Percentiles rank a stretch among this genome's conserved stretches.
Evolutionary conservation across 2,113 vertebrate genomes (phyloP).

Genomic region (Microcebus lehilahytsara): DNA sequence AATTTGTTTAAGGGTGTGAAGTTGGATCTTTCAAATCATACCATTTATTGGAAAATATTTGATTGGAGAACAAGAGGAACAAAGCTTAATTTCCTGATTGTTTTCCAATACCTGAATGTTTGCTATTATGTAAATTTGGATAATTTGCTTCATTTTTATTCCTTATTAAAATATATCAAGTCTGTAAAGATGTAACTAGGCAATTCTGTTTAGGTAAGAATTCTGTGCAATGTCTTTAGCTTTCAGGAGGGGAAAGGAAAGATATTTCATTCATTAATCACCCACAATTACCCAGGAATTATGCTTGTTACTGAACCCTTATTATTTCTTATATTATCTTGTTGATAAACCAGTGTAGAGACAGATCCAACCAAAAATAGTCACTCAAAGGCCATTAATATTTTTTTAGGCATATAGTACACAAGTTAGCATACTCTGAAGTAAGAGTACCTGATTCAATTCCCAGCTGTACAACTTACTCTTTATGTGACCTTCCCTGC

Average conservation of each 20-base stretch:
- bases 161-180: background rate
- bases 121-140: background rate
- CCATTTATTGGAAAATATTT: background rate
- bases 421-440: background rate
- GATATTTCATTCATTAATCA: background rate
- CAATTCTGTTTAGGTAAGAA: background rate
- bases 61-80: background rate
- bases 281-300: background rate
- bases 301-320: background rate
- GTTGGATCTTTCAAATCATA: background rate
- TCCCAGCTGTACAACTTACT: background rate
- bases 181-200: background rate
- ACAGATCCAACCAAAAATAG: background rate
- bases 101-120: background rate
- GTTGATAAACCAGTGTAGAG: background rate
- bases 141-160: slow-evolving; percentile 1
- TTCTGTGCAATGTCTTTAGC: background rate
- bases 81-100: background rate
- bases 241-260: background rate
- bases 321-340: background rate
- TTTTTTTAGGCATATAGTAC: background rate
- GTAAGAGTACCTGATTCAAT: background rate
- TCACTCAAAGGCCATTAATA: background rate
- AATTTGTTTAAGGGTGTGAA: background rate
- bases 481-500: background rate